These are phyloP conservation scores for Lathronympha strigana DNA, from an alignment of 2,888 invertebrate species.

Conservation along the genomic window DNA sequence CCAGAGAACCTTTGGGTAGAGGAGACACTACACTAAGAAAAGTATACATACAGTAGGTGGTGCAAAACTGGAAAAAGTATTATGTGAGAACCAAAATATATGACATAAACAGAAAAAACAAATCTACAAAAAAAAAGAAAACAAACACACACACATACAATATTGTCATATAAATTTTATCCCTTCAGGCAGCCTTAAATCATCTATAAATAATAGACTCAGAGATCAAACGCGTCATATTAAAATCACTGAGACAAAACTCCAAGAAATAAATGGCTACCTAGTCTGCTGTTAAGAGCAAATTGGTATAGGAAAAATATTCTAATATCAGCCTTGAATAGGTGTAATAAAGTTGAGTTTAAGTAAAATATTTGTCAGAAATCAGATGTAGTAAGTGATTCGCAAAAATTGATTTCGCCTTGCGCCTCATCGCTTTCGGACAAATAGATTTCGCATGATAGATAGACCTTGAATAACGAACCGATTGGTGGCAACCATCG, in stretches of 20 bases:
- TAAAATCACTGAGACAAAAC: background rate
- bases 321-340: background rate
- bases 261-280: background rate
- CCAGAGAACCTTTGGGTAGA: too few species aligned
- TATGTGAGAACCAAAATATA: too few species aligned
- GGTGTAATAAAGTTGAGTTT: background rate
- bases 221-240: background rate
- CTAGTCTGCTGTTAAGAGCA: too few species aligned
- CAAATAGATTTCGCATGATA: conserved; percentile 38
- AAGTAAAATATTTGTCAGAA: background rate
- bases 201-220: too few species aligned
- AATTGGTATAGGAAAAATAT: background rate
- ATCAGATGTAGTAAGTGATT: background rate
- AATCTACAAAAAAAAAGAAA: too few species aligned
- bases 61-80: too few species aligned
- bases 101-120: too few species aligned
- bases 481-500: conserved; percentile 57
- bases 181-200: too few species aligned
- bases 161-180: too few species aligned
- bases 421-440: conserved; percentile 25
- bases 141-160: too few species aligned
- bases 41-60: too few species aligned
- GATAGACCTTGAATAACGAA: conserved; percentile 61
- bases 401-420: conserved; percentile 23
- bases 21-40: too few species aligned